Evolutionary conservation across 1,140 invertebrate genomes (phyloP), one percentile per base, ranked within the genome.

Genomic region (Drosophila orosa): DNA sequence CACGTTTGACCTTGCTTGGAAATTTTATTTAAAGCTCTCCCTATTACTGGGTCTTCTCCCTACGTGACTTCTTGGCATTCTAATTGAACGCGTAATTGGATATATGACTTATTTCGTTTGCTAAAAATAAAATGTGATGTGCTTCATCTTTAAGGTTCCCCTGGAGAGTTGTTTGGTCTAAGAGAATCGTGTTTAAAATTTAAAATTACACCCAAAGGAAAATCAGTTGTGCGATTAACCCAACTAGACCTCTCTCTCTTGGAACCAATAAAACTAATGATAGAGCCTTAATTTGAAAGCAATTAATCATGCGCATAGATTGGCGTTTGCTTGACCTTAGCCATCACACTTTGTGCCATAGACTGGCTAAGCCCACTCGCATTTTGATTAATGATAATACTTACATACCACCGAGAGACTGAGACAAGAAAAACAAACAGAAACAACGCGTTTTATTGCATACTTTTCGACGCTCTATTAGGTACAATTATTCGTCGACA

Each of bases 401-500:
- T 19, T 15, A 39, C 31, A 31, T 15, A 24, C 44, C 29, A 15
- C 9, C 19, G 19, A 6, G 22, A 4, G 17, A 10, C 24, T 22
- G 13, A 60, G 54, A 25, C 69, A 45, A 48, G 61, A 65, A n/a
- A 65, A 31, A n/a, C 61, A 45, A 50, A 33, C 24, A 57, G 19
- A 67, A 60, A 56, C 24, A 47, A 45, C 7, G 17, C 39, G 25
- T 35, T 61, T 45, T 52, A 60, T 74, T 82, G 79, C 80, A 83
- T 83, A 83, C 75, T 83, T 83, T 78, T 58, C 45, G 74, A 77
- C 80, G 61, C 55, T 83, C 75, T 83, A 83, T 79, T 79, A 9
- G 44, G 61, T 63, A 78, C 74, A 71, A 74, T 72, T 68, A 72
- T 66, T 76, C 56, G 37, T 29, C 42, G 56, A 52, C 29, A 19